These are phyloP conservation scores for Pecten maximus DNA, from an alignment of 2,888 invertebrate genomes.

Conservation along the genomic window DNA sequence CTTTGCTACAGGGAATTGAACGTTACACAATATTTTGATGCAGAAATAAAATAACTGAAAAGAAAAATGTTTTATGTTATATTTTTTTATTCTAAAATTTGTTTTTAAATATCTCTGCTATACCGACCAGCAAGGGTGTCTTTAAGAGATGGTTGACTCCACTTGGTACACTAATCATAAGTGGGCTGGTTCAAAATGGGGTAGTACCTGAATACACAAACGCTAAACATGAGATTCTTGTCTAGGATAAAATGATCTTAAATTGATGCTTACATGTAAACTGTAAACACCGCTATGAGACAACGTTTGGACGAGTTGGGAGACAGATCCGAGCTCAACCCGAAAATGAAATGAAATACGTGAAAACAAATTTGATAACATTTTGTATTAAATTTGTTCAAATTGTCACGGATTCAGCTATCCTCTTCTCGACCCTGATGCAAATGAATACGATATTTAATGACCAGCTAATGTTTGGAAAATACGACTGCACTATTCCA, in stretches of 20 bases:
- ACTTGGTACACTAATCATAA: not conserved
- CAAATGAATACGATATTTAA: not conserved
- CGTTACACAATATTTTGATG: constrained; percentile 20
- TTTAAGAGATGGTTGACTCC: not conserved
- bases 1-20: not conserved
- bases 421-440: not conserved
- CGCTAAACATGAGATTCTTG: not conserved
- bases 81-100: constrained; percentile 6
- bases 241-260: not conserved
- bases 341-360: not conserved
- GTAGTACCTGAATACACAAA: not conserved
- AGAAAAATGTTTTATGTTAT: constrained; percentile 20
- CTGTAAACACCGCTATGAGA: not conserved
- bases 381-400: not conserved
- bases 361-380: constrained; percentile 1
- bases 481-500: not conserved
- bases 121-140: not conserved
- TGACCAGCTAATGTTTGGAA: not conserved
- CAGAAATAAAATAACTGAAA: constrained; percentile 8
- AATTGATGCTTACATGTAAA: not conserved
- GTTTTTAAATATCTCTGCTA: not conserved
- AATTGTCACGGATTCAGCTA: not conserved
- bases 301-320: not conserved
- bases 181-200: not conserved
- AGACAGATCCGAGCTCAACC: not conserved